Conservation (phyloP, 2,888 invertebrate species). For the Isoperla grammatica region DNA sequence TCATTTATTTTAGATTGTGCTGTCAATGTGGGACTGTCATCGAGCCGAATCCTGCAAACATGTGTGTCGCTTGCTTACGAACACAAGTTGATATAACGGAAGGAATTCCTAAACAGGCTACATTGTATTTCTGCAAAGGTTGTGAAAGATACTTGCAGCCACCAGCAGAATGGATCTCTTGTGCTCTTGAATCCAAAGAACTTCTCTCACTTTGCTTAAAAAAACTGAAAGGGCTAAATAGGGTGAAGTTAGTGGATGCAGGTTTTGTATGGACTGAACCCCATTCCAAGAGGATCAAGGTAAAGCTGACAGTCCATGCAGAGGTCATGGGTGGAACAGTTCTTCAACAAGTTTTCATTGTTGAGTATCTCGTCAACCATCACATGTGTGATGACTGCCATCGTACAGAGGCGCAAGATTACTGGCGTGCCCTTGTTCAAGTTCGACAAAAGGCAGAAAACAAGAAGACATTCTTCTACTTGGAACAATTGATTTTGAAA, state of each 20-base stretch:
- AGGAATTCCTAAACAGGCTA: conserved; percentile 90
- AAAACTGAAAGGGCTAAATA: conserved; percentile 80
- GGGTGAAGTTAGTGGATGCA: conserved; percentile 91
- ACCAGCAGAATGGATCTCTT: conserved; percentile 80
- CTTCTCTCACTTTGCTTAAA: conserved; percentile 86
- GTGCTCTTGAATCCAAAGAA: conserved; percentile 85
- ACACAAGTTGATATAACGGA: conserved; percentile 92
- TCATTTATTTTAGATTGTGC: conserved; percentile 59
- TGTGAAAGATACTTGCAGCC: conserved; percentile 94
- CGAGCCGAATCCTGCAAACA: conserved; percentile 93
- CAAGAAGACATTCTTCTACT: conserved; percentile 94
- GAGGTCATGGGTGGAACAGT: conserved; percentile 89
- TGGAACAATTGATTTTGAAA: conserved; percentile 95
- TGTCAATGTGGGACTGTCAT: conserved; percentile 92
- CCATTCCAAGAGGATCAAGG: conserved; percentile 94
- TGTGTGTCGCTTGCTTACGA: conserved; percentile 93
- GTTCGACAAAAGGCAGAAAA: conserved; percentile 83
- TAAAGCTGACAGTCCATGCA: conserved; percentile 90
- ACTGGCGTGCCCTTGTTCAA: conserved; percentile 89
- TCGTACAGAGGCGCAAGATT: conserved; percentile 94
- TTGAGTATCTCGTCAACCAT: conserved; percentile 85
- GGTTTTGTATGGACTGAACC: conserved; percentile 99
- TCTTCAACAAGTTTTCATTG: conserved; percentile 90
- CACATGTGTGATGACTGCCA: conserved; percentile 99
- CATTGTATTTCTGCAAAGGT: conserved; percentile 82